Base-by-base conservation (phyloP, 2,113 vertebrate genomes). In the Podarcis muralis region DNA sequence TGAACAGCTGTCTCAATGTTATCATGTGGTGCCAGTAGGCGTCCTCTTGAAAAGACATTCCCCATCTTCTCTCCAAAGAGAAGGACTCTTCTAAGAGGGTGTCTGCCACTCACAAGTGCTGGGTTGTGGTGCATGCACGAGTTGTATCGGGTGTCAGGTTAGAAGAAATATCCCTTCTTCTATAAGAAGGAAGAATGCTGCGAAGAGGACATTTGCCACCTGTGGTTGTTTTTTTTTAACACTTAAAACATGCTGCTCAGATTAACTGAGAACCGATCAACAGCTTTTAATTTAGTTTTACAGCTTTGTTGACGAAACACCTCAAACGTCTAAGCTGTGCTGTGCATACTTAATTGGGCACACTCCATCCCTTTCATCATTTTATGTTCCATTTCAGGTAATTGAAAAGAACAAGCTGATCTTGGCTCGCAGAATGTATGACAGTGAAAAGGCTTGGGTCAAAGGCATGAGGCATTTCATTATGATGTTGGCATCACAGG, bases 321-420 rank as follows among this genome's bases (percentile, higher is more conserved):
- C 25, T 37, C 20, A 57, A 1, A 4, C 6, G 30, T 9, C 53
- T 75, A 37, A 48, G 25, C 5, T n/a, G 9, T 43, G 6, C 30
- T 78, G 22, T 22, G 27, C 48, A 18, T 59, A 62, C 18, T 35
- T 72, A 25, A 5, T 48, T 75, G n/a, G 53, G 35, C 35, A 23
- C 15, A 22, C 7, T n/a, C 37, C 30, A 16, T 32, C 37, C 43
- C 8, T 66, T 40, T 23, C 79, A 76, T 83, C 85, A 79, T 89
- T 68, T 18, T 83, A 6, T 68, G 32, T 90, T 92, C 86, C 87
- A 96, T 83, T 93, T 85, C 95, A 99, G 98, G 96, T 98, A 89
- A 97, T 98, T 92, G 95, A 96, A 89, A 95, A 96, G 89, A 98
- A 98, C 90, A 96, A 96, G 87, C 94, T 99, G 77, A 94, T 96